phyloP scores from a whole-genome alignment of 1,140 invertebrate genomes.

The Penaeus chinensis region DNA sequence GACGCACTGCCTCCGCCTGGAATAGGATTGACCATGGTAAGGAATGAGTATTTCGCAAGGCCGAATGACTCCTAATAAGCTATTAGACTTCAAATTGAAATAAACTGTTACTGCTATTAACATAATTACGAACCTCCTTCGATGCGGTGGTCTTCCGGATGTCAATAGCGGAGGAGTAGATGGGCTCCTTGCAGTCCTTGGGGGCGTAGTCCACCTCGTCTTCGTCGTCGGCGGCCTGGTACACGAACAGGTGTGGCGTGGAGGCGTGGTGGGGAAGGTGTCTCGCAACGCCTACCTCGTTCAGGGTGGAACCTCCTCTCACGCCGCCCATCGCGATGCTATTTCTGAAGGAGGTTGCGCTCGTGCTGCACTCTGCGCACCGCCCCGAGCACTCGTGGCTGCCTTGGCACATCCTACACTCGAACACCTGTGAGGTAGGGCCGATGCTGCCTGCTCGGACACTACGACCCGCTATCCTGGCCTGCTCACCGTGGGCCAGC shows the following conservation, averaged over 20 bases:
- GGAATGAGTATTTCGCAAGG: neutral
- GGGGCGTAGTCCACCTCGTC: slow-evolving; percentile 51
- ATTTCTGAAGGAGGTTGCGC: slow-evolving; percentile 28
- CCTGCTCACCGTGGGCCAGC: neutral
- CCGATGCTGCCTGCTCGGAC: neutral
- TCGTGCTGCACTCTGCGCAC: neutral
- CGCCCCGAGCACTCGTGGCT: slow-evolving; percentile 29
- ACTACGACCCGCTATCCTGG: neutral
- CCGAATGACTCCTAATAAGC: neutral
- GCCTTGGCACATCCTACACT: slow-evolving; percentile 50
- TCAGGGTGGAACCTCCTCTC: slow-evolving; percentile 46
- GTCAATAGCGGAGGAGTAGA: slow-evolving; percentile 66
- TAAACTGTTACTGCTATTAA: neutral
- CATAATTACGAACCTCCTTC: slow-evolving; percentile 49
- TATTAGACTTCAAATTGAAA: too few species aligned
- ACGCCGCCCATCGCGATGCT: slow-evolving; percentile 56
- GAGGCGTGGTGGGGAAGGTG: slow-evolving; percentile 62
- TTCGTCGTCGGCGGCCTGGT: slow-evolving; percentile 64
- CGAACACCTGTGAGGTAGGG: neutral
- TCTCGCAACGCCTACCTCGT: slow-evolving; percentile 53
- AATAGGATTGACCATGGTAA: slow-evolving; percentile 71
- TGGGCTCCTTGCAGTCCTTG: slow-evolving; percentile 61
- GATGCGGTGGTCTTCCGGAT: slow-evolving; percentile 65
- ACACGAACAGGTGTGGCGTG: slow-evolving; percentile 65
- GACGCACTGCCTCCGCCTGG: slow-evolving; percentile 67